Base-by-base conservation (phyloP, 2,797 vertebrate genomes). In the Tarsius wallacei region DNA sequence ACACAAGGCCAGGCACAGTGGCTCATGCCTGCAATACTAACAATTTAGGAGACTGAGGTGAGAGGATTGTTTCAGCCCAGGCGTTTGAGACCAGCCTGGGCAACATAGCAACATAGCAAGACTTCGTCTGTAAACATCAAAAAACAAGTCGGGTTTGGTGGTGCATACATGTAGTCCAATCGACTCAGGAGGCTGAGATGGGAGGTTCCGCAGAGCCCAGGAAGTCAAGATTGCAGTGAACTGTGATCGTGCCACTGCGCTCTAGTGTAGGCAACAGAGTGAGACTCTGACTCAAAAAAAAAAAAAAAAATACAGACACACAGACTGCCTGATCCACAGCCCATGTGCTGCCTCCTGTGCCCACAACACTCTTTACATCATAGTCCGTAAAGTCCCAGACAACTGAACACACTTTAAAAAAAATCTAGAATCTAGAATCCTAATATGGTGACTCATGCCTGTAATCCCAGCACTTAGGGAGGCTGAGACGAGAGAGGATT, bases 311-410 rank as follows among this genome's bases (percentile, higher is more conserved):
- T 22, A 12, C 42, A 24, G 33, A 3, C 49, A 33, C 77, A 10
- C 33, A 24, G 51, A 2, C 61, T 2, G 22, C 63, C 85, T 16
- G 24, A 10, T 55, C n/a, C 53, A 0, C 2, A 66, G 16, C 21
- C 2, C 42, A 0, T 0, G 4, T 47, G 70, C 64, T 33, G 0
- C 47, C 55, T 13, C 13, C 51, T 0, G 0, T 33, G 16, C 61
- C 82, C 61, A 1, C 0, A 6, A 31, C 33, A 36, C 7, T 0
- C 74, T 84, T 47, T 24, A 4, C 7, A 0, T 24, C 11, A 12
- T 10, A 2, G 42, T 36, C 73, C 26, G 1, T 47, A 13, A 73
- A 31, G 63, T 49, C 87, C 68, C 31, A 36, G 71, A 7, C 13
- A 28, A 68, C 17, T 49, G 49, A 36, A 14, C 61, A 80, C 14